These are phyloP conservation scores for Nyctibius bracteatus DNA, from an alignment of 2,113 vertebrate species.

Conservation along the genomic window DNA sequence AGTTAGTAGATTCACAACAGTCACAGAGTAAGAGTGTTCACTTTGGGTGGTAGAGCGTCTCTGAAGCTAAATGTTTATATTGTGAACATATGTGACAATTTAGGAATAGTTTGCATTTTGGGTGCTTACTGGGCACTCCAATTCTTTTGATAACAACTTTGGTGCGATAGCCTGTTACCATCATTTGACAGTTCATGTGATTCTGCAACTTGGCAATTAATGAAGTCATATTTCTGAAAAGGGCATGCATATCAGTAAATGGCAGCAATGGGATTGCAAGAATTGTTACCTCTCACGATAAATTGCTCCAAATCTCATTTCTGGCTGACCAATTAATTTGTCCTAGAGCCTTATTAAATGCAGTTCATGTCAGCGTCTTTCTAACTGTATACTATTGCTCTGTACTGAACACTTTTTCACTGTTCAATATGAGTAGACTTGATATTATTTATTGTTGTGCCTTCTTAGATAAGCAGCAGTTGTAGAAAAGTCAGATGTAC, in stretches of 20 bases:
- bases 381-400: neutral
- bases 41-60: neutral
- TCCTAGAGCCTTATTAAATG: neutral
- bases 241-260: slow-evolving; percentile 19
- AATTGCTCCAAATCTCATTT: slow-evolving; percentile 25
- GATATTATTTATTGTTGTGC: neutral
- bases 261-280: neutral
- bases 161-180: neutral
- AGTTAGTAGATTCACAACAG: neutral
- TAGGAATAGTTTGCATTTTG: neutral
- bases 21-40: neutral
- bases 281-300: slow-evolving; percentile 4
- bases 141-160: neutral
- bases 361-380: slow-evolving; percentile 20
- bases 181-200: neutral
- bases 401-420: neutral
- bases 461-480: neutral
- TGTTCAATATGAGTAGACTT: neutral
- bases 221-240: slow-evolving; percentile 24
- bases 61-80: neutral
- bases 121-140: neutral
- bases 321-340: slow-evolving; percentile 35
- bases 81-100: neutral
- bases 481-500: neutral
- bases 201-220: slow-evolving; percentile 1